These are phyloP conservation scores for Mastigias papua DNA, from an alignment of 30 jellyfish, hydroid and myxozoan species.

Conservation along the genomic window DNA sequence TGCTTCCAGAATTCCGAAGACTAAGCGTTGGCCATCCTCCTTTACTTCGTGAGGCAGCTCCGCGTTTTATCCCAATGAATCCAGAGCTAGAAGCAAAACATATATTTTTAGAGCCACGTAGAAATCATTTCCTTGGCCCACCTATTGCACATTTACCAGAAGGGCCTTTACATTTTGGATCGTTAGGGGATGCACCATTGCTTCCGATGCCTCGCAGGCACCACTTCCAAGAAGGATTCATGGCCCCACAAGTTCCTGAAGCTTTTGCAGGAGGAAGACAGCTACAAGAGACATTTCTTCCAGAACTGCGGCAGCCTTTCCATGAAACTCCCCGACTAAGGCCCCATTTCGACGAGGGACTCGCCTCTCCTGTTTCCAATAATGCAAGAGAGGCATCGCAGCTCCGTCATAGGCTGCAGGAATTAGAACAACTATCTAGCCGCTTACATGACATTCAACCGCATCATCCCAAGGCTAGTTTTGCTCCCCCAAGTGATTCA, in stretches of 20 bases:
- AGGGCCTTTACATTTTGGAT: constrained; percentile 42
- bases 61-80: constrained; percentile 18
- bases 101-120: constrained; percentile 46
- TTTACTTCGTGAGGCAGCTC: constrained; percentile 30
- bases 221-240: constrained; percentile 35
- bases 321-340: constrained; percentile 2
- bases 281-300: constrained; percentile 14
- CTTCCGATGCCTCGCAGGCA: constrained; percentile 46
- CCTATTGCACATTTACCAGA: constrained; percentile 20
- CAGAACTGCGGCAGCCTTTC: constrained; percentile 35
- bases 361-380: constrained; percentile 4
- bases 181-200: constrained; percentile 68
- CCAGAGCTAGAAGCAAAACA: constrained; percentile 67
- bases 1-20: constrained; percentile 51
- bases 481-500: constrained; percentile 12
- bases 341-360: constrained; percentile 33
- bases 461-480: constrained; percentile 5
- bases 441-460: constrained; percentile 4
- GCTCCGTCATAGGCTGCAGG: constrained; percentile 30
- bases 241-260: constrained; percentile 20
- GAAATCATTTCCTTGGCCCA: constrained; percentile 33
- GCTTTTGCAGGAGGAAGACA: constrained; percentile 20
- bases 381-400: constrained; percentile 28
- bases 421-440: constrained; percentile 6
- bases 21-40: constrained; percentile 22